Evolutionary conservation across 2,797 vertebrate genomes (phyloP), one percentile per base, ranked within the genome.

Genomic region (Peromyscus nudipes): DNA sequence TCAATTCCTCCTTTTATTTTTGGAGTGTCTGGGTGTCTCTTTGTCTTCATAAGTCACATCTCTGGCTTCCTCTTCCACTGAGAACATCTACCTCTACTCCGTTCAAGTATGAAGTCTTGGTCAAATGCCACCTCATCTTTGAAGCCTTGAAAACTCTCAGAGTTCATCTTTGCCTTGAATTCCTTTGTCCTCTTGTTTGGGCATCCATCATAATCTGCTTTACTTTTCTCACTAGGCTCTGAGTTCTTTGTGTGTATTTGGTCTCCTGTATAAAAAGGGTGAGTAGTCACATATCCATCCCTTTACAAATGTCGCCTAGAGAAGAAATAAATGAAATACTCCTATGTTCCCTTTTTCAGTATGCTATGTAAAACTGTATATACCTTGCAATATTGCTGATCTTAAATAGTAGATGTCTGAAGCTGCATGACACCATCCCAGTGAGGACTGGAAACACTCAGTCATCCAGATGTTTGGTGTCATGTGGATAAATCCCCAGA

Each of bases 401-500:
- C 67, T 89, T 80, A 80, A 49, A 31, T 34, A 82, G 76, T 65
- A 69, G 29, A 75, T 19, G 25, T 40, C 57, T 88, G 73, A 69
- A 84, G 79, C 57, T 77, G 2, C 25, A 40, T 3, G 31, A 79
- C 93, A 92, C 67, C 34, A 34, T 62, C 40, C 85, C 19, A 52
- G 52, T 80, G 77, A 77, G 88, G 90, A 97, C 82, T 97, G 88
- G 80, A 92, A 96, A 91, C 79, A 81, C 77, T 92, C 96, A 57
- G 29, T 60, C 91, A 79, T 95, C 96, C 95, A 97, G 97, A 98
- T 96, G 96, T 92, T 95, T 67, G 14, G 31, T 71, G 57, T 94
- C 96, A 77, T 43, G 64, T 27, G 79, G 81, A 37, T 83, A 91
- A 83, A 93, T 25, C 84, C 86, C 57, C 40, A 86, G 93, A 96